Percentiles rank a stretch among this genome's conserved stretches.
Evolutionary conservation across 2,113 vertebrate species (phyloP).

Genomic region (Hyperoodon ampullatus): DNA sequence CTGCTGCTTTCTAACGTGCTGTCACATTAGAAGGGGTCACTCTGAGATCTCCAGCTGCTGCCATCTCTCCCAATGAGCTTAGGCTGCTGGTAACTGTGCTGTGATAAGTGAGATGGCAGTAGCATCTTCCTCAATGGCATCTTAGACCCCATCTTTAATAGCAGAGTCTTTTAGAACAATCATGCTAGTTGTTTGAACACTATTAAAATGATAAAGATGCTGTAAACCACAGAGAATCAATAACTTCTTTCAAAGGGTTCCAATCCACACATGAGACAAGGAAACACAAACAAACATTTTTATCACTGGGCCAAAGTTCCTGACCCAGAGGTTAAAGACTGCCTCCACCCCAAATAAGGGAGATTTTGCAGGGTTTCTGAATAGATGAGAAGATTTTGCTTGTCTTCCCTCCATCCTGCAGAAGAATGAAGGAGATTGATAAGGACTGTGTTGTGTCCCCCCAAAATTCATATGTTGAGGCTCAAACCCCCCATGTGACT

Average conservation of each 20-base stretch:
- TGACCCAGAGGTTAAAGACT: neutral
- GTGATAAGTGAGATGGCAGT: neutral
- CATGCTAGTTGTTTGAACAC: neutral
- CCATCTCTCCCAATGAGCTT: neutral
- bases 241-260: conserved; percentile 36
- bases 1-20: too few species aligned
- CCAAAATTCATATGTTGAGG: neutral
- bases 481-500: neutral
- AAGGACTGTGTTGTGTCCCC: neutral
- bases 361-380: neutral
- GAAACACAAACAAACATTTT: conserved; percentile 54
- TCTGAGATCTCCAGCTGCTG: neutral
- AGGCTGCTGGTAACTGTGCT: neutral
- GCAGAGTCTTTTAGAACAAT: neutral
- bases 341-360: neutral
- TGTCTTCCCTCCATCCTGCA: neutral
- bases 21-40: neutral
- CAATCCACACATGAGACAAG: neutral
- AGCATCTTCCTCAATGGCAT: neutral
- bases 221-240: conserved; percentile 46
- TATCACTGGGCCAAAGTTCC: conserved; percentile 32
- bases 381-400: neutral
- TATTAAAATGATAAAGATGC: conserved; percentile 59
- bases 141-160: neutral
- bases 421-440: neutral